These are phyloP conservation scores for Phalloptychus januarius DNA, from an alignment of 2,797 vertebrate species.

Conservation along the genomic window DNA sequence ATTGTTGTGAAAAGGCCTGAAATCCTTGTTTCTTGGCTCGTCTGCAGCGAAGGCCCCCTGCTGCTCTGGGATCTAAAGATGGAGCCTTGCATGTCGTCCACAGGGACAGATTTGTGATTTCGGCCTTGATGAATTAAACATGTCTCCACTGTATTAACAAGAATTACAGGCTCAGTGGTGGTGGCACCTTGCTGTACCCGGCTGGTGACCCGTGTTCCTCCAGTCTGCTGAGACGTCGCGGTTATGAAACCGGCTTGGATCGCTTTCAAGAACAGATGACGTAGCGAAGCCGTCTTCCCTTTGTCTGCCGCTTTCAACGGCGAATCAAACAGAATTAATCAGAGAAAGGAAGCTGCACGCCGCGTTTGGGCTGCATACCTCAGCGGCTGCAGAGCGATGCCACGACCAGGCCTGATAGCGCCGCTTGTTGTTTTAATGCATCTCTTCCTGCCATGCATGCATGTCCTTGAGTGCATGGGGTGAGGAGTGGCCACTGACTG, in stretches of 20 bases:
- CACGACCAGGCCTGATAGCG: constrained; percentile 22
- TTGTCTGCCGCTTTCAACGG: constrained; percentile 48
- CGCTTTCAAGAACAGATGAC: constrained; percentile 19
- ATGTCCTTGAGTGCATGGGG: constrained; percentile 56
- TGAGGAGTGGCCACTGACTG: constrained; percentile 15
- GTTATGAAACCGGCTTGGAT: constrained; percentile 2
- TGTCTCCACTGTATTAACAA: constrained; percentile 13
- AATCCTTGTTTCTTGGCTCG: constrained; percentile 6
- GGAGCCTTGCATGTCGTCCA: neutral
- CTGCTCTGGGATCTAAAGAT: constrained; percentile 6
- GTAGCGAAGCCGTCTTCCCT: constrained; percentile 46
- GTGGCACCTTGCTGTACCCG: neutral
- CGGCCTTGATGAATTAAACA: constrained; percentile 22
- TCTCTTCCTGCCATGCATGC: constrained; percentile 26
- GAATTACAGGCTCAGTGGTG: neutral
- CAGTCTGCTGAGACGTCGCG: constrained; percentile 2
- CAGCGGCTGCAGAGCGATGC: constrained; percentile 41
- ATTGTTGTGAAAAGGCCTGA: constrained; percentile 1
- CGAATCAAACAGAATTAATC: constrained; percentile 56
- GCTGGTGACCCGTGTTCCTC: neutral
- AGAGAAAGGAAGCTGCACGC: constrained; percentile 36
- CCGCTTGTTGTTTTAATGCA: constrained; percentile 27
- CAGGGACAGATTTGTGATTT: constrained; percentile 22
- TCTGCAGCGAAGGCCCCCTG: neutral
- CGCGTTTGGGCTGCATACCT: constrained; percentile 45